Conservation (phyloP, 2,113 vertebrate genomes). For the Acanthisitta chloris region DNA sequence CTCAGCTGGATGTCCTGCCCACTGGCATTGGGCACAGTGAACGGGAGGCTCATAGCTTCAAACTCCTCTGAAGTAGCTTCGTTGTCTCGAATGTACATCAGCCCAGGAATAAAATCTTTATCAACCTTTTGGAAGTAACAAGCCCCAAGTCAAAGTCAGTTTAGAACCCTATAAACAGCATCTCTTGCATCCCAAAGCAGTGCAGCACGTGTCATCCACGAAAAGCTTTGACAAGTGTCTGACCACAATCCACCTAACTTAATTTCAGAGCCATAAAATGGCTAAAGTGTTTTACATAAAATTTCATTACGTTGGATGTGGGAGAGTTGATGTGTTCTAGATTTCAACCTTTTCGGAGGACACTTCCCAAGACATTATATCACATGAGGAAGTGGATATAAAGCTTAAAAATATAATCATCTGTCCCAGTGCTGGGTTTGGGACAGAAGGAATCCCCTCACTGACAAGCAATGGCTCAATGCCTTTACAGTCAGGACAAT, state of each 20-base stretch:
- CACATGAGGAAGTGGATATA: background rate
- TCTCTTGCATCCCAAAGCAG: background rate
- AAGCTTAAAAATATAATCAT: background rate
- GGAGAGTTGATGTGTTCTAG: background rate
- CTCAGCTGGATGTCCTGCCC: slow-evolving; percentile 97
- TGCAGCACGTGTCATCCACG: background rate
- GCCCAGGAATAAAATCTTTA: slow-evolving; percentile 98
- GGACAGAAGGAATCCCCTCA: background rate
- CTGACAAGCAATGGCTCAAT: background rate
- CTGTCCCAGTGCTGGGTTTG: background rate
- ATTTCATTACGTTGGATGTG: background rate
- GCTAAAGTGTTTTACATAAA: background rate
- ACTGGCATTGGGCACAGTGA: slow-evolving; percentile 94
- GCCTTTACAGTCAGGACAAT: background rate
- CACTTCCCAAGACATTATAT: background rate
- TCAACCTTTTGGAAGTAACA: slow-evolving; percentile 82
- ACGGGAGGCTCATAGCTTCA: slow-evolving; percentile 95
- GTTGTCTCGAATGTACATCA: slow-evolving; percentile 98
- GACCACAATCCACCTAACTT: background rate
- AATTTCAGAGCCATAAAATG: background rate
- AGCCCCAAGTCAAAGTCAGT: background rate
- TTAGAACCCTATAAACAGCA: background rate
- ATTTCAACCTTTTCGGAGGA: background rate
- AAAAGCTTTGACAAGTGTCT: background rate
- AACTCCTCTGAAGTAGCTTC: slow-evolving; percentile 96